These are phyloP conservation scores for Eospalax fontanierii DNA, from an alignment of 2,797 vertebrate genomes.

Conservation along the genomic window DNA sequence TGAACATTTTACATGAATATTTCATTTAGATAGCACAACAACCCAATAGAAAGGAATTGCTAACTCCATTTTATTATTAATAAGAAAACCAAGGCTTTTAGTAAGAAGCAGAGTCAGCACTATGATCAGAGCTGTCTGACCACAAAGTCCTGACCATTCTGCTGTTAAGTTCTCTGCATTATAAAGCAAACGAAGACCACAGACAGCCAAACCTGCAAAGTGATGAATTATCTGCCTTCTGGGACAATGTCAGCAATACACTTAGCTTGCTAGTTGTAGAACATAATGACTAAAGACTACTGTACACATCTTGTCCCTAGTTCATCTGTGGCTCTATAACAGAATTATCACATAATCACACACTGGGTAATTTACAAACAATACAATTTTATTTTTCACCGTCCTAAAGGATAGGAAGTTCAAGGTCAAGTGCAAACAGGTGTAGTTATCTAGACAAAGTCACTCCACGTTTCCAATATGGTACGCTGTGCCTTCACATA, in stretches of 20 bases:
- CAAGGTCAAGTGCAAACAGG: not conserved
- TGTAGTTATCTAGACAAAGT: not conserved
- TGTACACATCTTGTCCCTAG: not conserved
- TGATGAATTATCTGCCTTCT: not conserved
- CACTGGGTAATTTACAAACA: not conserved
- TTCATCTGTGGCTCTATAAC: not conserved
- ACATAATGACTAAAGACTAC: not conserved
- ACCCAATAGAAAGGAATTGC: not conserved
- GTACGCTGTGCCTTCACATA: not conserved
- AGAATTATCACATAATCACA: not conserved
- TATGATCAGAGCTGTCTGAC: not conserved
- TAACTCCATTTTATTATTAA: not conserved
- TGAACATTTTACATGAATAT: not conserved
- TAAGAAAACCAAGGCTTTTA: conserved; percentile 1
- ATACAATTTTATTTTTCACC: not conserved
- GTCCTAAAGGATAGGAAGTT: not conserved
- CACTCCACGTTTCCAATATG: not conserved
- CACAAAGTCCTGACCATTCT: not conserved
- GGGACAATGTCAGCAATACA: not conserved
- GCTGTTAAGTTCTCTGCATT: not conserved
- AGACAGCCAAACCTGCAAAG: not conserved
- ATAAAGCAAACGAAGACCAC: not conserved
- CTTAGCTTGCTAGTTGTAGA: not conserved
- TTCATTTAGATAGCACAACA: not conserved
- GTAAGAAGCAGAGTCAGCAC: not conserved